Evolutionary conservation across 2,888 invertebrate genomes (phyloP), one percentile per base, ranked within the genome.

Genomic region (Drosophila mimica): DNA sequence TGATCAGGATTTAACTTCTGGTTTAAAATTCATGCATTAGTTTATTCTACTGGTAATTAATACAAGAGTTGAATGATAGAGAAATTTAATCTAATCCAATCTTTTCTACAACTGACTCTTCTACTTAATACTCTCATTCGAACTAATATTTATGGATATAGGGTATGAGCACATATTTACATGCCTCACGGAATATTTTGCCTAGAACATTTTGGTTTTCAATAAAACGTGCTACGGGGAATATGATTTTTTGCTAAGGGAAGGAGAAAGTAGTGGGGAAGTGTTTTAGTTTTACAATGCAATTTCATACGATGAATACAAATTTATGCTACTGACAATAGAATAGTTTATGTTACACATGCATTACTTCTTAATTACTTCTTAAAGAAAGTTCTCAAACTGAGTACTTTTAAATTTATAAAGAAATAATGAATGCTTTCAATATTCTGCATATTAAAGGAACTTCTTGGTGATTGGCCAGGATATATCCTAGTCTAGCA

Each of bases 141-240:
- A 7, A 20, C 7, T 7, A 7, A 17, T 33, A 28, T 33, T 15
- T 15, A 33, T 64, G 46, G 13, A 9, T 64, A 65, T 13, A 65
- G 67, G 65, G 67, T 64, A 66, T 53, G 8, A 13, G 20, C 20
- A 43, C 40, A 65, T 31, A 61, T 61, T 51, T 49, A 13, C 15
- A 33, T 33, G 38, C 34, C 62, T 48, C 11, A 5, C 25, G 33
- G 46, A 34, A 63, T n/a, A 46, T 46, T 64, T 33, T 36, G 53
- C 11, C 5, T 46, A 43, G 36, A 31, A 48, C 36, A 48, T 64
- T 64, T 63, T 67, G 67, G 53, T 38, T 64, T 65, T 48, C 65
- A 65, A 67, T 67, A 67, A 67, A 67, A 36, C 66, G 52, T 53
- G 46, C 66, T 36, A 13, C 13, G 31, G 65, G 48, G 54, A 65